Conservation (phyloP, 2,113 vertebrate genomes). For the Trinectes maculatus region DNA sequence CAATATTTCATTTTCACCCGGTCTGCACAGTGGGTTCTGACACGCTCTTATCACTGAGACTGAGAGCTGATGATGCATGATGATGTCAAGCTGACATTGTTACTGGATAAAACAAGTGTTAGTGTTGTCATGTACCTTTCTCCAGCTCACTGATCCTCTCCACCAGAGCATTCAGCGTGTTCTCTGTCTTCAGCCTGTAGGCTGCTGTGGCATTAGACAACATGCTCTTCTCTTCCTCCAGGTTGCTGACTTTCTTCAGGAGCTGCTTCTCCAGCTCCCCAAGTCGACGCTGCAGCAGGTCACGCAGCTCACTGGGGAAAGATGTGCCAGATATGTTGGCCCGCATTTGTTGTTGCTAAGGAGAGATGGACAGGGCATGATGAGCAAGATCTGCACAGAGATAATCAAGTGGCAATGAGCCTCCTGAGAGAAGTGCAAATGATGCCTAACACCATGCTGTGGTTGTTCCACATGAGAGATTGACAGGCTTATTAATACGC, state of each 20-base stretch:
- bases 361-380: slow-evolving; percentile 2
- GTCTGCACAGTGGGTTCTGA: no score
- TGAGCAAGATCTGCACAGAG: slow-evolving; percentile 29
- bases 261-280: slow-evolving; percentile 93
- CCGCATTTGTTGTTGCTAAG: slow-evolving; percentile 88
- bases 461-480: not conserved
- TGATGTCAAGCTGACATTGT: not conserved
- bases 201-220: slow-evolving; percentile 92
- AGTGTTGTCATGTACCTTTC: slow-evolving; percentile 82
- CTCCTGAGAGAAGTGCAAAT: not conserved
- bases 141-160: slow-evolving; percentile 93
- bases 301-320: slow-evolving; percentile 89
- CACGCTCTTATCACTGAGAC: not conserved
- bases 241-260: slow-evolving; percentile 90
- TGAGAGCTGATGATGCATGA: no score
- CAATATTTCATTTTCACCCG: not conserved
- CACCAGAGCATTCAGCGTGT: slow-evolving; percentile 87
- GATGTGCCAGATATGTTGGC: slow-evolving; percentile 85
- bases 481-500: not conserved
- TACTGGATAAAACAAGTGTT: not conserved
- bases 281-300: slow-evolving; percentile 90
- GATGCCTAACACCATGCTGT: not conserved
- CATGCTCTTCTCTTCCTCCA: slow-evolving; percentile 93
- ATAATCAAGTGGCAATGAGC: slow-evolving; percentile 4
- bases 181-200: slow-evolving; percentile 92